Evolutionary conservation across 2,888 invertebrate species (phyloP).

Genomic region (Phorcus lineatus): DNA sequence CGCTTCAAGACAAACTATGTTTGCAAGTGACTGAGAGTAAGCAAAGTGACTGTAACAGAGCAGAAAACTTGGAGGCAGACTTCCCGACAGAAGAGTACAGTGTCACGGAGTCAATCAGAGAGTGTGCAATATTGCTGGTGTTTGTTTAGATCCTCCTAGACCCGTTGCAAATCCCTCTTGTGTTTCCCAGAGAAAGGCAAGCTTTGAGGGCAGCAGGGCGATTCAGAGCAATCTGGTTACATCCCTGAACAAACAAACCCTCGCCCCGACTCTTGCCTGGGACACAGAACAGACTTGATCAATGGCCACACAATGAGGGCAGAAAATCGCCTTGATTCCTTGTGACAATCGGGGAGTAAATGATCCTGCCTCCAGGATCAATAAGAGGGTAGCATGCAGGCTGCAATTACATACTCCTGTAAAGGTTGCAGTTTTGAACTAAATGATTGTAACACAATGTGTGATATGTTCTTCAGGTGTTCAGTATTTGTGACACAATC

Average conservation of each 20-base stretch:
- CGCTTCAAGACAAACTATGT: too few relatives aligned
- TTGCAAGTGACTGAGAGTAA: too few relatives aligned
- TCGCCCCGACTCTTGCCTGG: not conserved
- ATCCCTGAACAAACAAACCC: conserved; percentile 12
- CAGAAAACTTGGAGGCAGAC: too few relatives aligned
- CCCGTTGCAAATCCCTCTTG: not conserved
- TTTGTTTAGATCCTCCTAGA: not conserved
- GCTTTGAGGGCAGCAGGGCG: not conserved
- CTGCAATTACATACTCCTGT: too few relatives aligned
- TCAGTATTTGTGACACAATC: too few relatives aligned
- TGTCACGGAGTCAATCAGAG: too few relatives aligned
- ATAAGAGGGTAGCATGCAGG: not conserved
- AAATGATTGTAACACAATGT: too few relatives aligned
- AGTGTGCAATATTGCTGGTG: conserved; percentile 2
- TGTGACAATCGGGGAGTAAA: conserved; percentile 6
- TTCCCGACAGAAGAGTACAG: too few relatives aligned
- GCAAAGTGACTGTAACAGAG: too few relatives aligned
- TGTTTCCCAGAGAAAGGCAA: conserved; percentile 1
- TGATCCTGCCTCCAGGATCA: conserved; percentile 16
- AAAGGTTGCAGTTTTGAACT: too few relatives aligned
- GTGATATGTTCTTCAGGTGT: too few relatives aligned
- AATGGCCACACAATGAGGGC: conserved; percentile 19
- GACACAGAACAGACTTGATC: conserved; percentile 16
- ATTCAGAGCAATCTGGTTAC: conserved; percentile 16
- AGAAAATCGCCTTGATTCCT: conserved; percentile 21